These are phyloP conservation scores for Tetrao urogallus DNA, from an alignment of 2,113 vertebrate genomes.

Conservation along the genomic window DNA sequence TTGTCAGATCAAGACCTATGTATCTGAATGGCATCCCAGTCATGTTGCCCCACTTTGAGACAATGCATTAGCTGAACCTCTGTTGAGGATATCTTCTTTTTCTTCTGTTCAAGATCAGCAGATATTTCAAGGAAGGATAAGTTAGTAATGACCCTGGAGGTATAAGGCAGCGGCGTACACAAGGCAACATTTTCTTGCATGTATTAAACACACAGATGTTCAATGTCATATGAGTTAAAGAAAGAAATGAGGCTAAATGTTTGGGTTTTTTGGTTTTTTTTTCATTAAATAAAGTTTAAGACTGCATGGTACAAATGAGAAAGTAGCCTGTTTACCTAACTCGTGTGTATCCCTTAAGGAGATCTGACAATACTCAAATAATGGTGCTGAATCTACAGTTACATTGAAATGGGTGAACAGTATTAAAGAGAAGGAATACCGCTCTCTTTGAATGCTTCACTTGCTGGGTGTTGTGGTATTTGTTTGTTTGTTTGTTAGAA, in stretches of 20 bases:
- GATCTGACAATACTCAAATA: slow-evolving; percentile 45
- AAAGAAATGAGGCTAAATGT: neutral
- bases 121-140: neutral
- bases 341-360: slow-evolving; percentile 7
- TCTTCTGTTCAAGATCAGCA: neutral
- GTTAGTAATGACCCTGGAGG: neutral
- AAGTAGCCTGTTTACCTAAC: neutral
- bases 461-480: neutral
- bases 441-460: slow-evolving; percentile 21
- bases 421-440: slow-evolving; percentile 7
- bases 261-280: too few species aligned
- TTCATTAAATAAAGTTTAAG: neutral
- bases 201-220: neutral
- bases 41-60: neutral
- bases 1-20: neutral
- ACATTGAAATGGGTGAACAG: slow-evolving; percentile 11
- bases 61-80: neutral
- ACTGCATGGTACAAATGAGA: neutral
- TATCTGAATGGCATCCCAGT: neutral
- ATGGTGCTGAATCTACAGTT: slow-evolving; percentile 19
- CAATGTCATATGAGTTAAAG: neutral
- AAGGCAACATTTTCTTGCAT: neutral
- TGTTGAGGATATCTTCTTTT: neutral
- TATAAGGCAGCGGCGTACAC: neutral
- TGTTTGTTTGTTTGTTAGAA: neutral